Evolutionary conservation across 2,797 vertebrate genomes (phyloP), one percentile per base, ranked within the genome.

Genomic region (Tenualosa ilisha): DNA sequence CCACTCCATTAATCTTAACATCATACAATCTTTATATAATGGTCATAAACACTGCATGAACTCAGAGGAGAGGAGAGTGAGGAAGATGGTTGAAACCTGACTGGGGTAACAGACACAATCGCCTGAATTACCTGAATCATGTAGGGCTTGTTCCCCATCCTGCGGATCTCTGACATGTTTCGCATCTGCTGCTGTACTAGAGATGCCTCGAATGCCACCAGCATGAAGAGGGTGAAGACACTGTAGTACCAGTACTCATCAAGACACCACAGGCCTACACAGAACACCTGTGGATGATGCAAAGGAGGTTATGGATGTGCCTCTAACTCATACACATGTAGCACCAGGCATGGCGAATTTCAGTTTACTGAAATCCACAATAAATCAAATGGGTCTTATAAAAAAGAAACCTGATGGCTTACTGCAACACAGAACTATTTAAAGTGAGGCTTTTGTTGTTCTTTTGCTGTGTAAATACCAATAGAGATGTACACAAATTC

Each of bases 161-260:
- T 96, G 0, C 98, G 95, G 86, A 99, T 99, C 89, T 99, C 98
- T 0, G 97, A 96, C 96, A 99, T 97, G 93, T 99, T 99, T 75
- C 97, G 95, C 96, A 99, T 97, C 91, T 99, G 98, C 89, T 99
- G 98, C 91, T 99, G 98, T 72, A 99, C 98, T 84, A 99, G 93
- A 0, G 98, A 99, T 0, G 98, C 98, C 91, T 99, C 98, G 0
- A 99, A 99, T 0, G 98, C 98, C 89, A 99, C 98, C 87, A 99
- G 91, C 98, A 99, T 99, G 94, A 98, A 98, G 1, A 99, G 96
- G 0, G 98, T 99, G 91, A 99, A 99, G 81, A 99, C 96, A 0
- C 98, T 99, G 95, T 99, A 99, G 90, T 99, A 99, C 98, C 98
- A 99, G 84, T 99, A 99, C 84, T 99, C 98, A 0, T 99, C 98